These are phyloP conservation scores for Polyploca ridens DNA, from an alignment of 2,888 invertebrate genomes.

Conservation along the genomic window DNA sequence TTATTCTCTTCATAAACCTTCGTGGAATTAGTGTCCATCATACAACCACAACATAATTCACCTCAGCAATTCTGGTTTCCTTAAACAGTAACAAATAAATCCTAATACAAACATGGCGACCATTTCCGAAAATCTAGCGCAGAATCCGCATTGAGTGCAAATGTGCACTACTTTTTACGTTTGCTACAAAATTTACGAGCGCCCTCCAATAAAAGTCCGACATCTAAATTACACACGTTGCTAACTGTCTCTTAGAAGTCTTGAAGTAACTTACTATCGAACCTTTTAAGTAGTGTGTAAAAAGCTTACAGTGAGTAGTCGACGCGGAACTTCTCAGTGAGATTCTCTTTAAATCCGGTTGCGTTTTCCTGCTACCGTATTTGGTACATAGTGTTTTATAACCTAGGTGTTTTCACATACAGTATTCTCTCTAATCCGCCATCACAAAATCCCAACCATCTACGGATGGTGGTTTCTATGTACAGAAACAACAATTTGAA, in stretches of 20 bases:
- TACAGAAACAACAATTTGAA: too few relatives aligned
- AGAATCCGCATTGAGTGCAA: conserved; percentile 8
- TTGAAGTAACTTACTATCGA: not conserved
- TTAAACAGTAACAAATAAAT: not conserved
- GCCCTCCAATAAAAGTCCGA: conserved; percentile 9
- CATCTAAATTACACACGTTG: not conserved
- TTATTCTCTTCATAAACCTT: too few relatives aligned
- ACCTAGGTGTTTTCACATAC: too few relatives aligned
- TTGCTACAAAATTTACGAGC: conserved; percentile 9
- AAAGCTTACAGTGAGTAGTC: not conserved
- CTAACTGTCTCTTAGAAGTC: not conserved
- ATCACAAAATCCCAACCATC: too few relatives aligned
- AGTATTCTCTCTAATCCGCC: too few relatives aligned
- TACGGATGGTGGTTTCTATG: too few relatives aligned
- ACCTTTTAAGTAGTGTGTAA: not conserved
- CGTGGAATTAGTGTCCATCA: not conserved
- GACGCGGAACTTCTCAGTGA: not conserved
- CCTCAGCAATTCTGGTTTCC: not conserved
- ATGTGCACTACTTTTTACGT: conserved; percentile 9
- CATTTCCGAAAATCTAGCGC: not conserved
- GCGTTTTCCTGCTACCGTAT: not conserved
- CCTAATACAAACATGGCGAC: conserved; percentile 2
- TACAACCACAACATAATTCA: not conserved
- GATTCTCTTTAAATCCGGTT: not conserved
- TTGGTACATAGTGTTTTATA: not conserved